Conservation (phyloP, 2,113 vertebrate species). For the Otocyon megalotis region DNA sequence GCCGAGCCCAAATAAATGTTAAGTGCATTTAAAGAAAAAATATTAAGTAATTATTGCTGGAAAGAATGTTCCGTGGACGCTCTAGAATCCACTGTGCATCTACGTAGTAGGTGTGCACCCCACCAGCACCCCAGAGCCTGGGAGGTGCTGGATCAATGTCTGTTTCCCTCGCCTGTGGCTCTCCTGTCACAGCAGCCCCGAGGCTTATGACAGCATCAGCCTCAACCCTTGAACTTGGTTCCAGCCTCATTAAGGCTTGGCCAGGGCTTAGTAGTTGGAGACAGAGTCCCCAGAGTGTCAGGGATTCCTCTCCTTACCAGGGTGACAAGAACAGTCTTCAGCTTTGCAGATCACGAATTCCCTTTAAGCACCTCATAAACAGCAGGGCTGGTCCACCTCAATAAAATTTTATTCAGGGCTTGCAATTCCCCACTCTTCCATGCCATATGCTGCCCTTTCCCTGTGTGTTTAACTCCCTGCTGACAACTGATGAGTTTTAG, state of each 20-base stretch:
- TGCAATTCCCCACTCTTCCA: not conserved
- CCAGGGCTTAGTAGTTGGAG: not conserved
- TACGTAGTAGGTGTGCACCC: not conserved
- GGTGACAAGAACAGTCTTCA: not conserved
- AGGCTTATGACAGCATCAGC: not conserved
- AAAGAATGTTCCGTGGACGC: not conserved
- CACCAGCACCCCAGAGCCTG: not conserved
- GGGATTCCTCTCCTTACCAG: too few relatives aligned
- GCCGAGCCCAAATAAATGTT: not conserved
- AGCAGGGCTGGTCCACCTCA: slow-evolving; percentile 34
- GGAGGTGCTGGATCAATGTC: not conserved
- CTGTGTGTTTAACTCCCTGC: slow-evolving; percentile 24
- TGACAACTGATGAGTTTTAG: slow-evolving; percentile 37
- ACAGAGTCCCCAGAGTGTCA: not conserved
- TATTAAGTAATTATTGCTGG: not conserved
- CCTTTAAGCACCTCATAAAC: not conserved
- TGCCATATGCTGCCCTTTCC: not conserved
- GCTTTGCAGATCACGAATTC: not conserved
- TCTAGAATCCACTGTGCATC: fast-evolving
- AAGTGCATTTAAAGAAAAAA: slow-evolving; percentile 14
- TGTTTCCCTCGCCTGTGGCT: not conserved
- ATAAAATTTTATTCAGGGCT: not conserved
- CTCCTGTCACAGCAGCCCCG: not conserved
- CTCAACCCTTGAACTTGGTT: not conserved
- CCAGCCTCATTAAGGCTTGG: not conserved